These are phyloP conservation scores for Tachuris rubrigastra DNA, from an alignment of 2,113 vertebrate genomes.

Conservation along the genomic window DNA sequence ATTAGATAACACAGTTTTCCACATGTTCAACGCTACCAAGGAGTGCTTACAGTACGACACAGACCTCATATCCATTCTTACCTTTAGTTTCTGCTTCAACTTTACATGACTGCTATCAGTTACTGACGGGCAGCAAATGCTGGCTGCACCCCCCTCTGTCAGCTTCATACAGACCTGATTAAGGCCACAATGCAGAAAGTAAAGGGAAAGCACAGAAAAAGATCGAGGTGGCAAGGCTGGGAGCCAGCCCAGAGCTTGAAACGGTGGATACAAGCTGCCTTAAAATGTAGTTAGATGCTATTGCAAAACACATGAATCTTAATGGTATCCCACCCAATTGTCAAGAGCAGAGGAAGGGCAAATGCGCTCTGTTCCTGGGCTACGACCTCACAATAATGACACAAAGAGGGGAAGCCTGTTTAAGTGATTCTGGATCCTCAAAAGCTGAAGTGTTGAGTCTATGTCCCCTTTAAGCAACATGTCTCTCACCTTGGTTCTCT, in stretches of 20 bases:
- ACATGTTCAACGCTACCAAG: background rate
- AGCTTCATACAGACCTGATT: background rate
- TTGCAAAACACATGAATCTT: background rate
- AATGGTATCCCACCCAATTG: background rate
- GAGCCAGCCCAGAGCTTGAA: background rate
- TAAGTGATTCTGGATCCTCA: background rate
- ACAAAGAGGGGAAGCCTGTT: background rate
- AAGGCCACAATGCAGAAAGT: background rate
- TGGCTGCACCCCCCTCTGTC: background rate
- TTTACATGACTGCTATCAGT: background rate
- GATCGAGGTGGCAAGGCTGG: background rate
- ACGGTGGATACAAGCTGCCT: rapidly evolving
- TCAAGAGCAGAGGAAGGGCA: background rate
- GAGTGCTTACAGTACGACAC: background rate
- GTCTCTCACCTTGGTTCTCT: background rate
- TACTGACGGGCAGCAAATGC: background rate
- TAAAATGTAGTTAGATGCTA: background rate
- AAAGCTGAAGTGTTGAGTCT: background rate
- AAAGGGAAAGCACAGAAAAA: background rate
- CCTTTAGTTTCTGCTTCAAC: background rate
- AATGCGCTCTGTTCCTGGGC: background rate
- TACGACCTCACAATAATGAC: rapidly evolving
- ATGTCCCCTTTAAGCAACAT: background rate
- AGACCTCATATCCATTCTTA: background rate
- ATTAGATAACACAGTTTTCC: background rate